Conservation (phyloP, 2,797 vertebrate species). For the Rhinella marina region DNA sequence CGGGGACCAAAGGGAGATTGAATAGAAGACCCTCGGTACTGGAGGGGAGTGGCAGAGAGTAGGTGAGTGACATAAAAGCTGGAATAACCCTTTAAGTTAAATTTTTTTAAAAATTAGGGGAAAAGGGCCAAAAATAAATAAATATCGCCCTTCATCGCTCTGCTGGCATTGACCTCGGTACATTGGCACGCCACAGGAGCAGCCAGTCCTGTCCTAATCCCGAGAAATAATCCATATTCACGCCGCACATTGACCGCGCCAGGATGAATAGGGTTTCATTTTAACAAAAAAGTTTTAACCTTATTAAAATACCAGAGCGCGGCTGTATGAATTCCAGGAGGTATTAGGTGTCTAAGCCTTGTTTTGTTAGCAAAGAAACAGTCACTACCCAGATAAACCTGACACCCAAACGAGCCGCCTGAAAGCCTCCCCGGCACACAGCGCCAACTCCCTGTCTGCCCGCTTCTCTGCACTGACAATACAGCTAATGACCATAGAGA, state of each 20-base stretch:
- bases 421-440: background rate
- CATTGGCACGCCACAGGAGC: background rate
- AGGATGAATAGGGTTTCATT: constrained; percentile 44
- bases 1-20: no score
- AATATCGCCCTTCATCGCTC: no score
- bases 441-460: background rate
- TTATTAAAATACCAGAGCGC: constrained; percentile 58
- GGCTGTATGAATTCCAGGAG: constrained; percentile 49
- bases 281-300: constrained; percentile 52
- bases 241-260: constrained; percentile 25
- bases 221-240: constrained; percentile 50
- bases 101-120: no score
- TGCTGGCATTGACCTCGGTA: background rate
- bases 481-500: background rate
- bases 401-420: constrained; percentile 35
- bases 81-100: no score
- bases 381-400: constrained; percentile 42
- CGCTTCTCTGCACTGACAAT: constrained; percentile 6
- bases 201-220: constrained; percentile 29
- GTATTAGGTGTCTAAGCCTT: constrained; percentile 56
- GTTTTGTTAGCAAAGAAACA: constrained; percentile 53
- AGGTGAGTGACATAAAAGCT: no score
- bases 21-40: no score
- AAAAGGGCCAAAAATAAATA: background rate
- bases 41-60: no score